Base-by-base conservation (phyloP, 2,888 invertebrate species). In the Agonum fuliginosum region DNA sequence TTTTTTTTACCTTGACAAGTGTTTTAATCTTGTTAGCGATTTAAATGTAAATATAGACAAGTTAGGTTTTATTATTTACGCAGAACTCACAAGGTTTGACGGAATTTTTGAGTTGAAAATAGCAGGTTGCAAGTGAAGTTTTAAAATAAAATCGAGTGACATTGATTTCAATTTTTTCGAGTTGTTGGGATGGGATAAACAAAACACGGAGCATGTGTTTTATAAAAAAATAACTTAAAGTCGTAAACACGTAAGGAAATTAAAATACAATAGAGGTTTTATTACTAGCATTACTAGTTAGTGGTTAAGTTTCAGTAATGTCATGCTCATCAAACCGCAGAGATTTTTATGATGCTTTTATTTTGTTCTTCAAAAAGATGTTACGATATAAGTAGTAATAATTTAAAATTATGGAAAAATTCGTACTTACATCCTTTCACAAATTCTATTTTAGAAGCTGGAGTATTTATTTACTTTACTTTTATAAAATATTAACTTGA, bases 1-100 rank as follows among this genome's bases (percentile, higher is more conserved):
- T 67, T 20, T 67, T 67, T 67, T 65, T 67, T 67, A 67, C 67
- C 67, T 67, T 67, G 67, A 67, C 41, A 67, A 43, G 22, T 41
- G 20, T 43, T 67, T 43, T 67, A 67, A 67, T 67, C 67, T 67
- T 65, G 65, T 65, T 65, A 37, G 65, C 20, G 19, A 65, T 65
- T 67, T 67, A 41, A 67, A 67, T 67, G 67, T 67, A 67, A 67
- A 67, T 41, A 30, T 67, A 65, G 34, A 65, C 65, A 41, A 43
- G 30, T 37, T 37, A 19, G 24, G 19, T 19, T 30, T 30, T 65
- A 67, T 67, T 67, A 67, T 67, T 67, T 67, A 67, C 67, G 20
- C 3, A 41, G 41, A 67, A 37, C 30, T 30, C 17, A 30, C 27
- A 30, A 62, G 30, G 30, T 30, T 62, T 10, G 30, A 8, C 10